phyloP scores from a whole-genome alignment of 2,888 invertebrate species.

The Melitaea athalia region DNA sequence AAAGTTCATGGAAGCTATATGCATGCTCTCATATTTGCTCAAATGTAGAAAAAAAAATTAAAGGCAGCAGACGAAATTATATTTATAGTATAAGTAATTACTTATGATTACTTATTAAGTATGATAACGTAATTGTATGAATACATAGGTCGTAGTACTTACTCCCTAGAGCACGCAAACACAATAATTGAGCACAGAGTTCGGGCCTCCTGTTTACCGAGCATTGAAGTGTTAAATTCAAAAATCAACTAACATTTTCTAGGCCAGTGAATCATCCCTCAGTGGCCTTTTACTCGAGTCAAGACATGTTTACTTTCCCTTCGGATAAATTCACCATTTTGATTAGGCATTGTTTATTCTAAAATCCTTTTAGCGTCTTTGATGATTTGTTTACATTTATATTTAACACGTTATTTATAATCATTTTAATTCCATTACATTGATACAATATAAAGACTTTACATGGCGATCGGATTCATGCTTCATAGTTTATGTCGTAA shows the following conservation, averaged over 20 bases:
- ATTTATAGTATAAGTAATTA: no score
- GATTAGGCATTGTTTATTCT: slow-evolving; percentile 74
- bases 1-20: no score
- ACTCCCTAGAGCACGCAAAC: slow-evolving; percentile 41
- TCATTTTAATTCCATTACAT: slow-evolving; percentile 4
- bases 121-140: background rate
- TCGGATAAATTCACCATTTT: slow-evolving; percentile 72
- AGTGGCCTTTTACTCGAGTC: slow-evolving; percentile 61
- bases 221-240: slow-evolving; percentile 76
- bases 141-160: slow-evolving; percentile 8
- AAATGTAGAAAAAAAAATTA: no score
- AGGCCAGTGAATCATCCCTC: slow-evolving; percentile 73
- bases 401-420: slow-evolving; percentile 13
- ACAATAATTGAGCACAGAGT: slow-evolving; percentile 54
- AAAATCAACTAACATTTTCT: slow-evolving; percentile 81
- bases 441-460: slow-evolving; percentile 6
- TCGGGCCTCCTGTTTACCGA: slow-evolving; percentile 55
- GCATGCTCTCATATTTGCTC: no score
- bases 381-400: slow-evolving; percentile 25
- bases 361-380: slow-evolving; percentile 55
- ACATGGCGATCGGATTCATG: background rate
- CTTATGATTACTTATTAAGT: no score
- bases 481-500: no score
- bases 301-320: slow-evolving; percentile 74
- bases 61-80: no score